phyloP scores from a whole-genome alignment of 2,888 invertebrate species.

The Himalopsyche kuldschensis region DNA sequence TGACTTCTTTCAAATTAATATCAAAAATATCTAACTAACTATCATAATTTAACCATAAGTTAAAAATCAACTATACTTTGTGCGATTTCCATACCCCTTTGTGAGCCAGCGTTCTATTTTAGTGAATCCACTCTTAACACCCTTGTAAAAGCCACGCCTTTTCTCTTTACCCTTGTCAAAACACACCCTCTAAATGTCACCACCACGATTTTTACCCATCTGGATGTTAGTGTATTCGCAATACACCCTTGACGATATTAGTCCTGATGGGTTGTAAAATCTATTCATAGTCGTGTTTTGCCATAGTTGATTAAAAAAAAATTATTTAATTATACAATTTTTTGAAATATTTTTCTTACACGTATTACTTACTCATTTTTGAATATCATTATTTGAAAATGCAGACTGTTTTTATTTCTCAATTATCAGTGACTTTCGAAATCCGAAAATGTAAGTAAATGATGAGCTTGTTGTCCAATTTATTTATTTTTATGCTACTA shows the following conservation, averaged over 20 bases:
- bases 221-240: slow-evolving; percentile 7
- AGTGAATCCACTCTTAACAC: background rate
- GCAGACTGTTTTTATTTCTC: no score
- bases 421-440: no score
- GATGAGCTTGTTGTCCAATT: no score
- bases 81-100: background rate
- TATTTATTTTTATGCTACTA: no score
- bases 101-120: background rate
- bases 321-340: background rate
- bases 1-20: no score
- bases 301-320: background rate
- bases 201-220: slow-evolving; percentile 25
- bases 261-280: background rate
- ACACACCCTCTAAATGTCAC: slow-evolving; percentile 28
- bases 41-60: no score
- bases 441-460: no score
- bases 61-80: no score
- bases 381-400: no score
- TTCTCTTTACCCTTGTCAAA: slow-evolving; percentile 28
- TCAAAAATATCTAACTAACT: no score
- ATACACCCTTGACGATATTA: background rate
- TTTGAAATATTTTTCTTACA: no score
- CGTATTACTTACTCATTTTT: no score
- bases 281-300: background rate
- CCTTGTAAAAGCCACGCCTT: background rate